Evolutionary conservation across 2,888 invertebrate genomes (phyloP).

Genomic region (Linnaemya tessellans): DNA sequence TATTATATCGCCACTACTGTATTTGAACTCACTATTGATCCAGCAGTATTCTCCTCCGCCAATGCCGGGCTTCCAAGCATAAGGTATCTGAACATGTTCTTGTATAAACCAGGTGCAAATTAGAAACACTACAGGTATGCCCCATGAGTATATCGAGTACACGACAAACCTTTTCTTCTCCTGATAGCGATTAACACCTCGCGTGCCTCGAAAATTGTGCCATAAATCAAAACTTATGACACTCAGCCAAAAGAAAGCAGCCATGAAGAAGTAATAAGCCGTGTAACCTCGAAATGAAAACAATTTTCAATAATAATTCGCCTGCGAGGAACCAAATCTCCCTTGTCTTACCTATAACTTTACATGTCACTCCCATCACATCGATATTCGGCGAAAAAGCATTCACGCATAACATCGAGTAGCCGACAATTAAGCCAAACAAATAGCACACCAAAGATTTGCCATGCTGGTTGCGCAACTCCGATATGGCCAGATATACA

Average conservation of each 20-base stretch:
- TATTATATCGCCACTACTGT: neutral
- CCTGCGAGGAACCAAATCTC: neutral
- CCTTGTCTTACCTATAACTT: constrained; percentile 75
- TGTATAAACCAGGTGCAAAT: constrained; percentile 79
- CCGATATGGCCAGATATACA: constrained; percentile 89
- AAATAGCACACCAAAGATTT: constrained; percentile 91
- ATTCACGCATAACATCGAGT: constrained; percentile 84
- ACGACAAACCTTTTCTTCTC: constrained; percentile 81
- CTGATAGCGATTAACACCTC: constrained; percentile 78
- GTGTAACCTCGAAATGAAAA: constrained; percentile 84
- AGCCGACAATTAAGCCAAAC: constrained; percentile 86
- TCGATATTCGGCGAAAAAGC: constrained; percentile 72
- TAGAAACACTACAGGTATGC: constrained; percentile 78
- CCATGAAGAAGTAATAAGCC: constrained; percentile 90
- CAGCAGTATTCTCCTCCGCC: constrained; percentile 85
- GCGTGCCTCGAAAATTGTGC: constrained; percentile 84
- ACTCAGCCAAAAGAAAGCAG: constrained; percentile 93
- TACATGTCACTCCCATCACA: constrained; percentile 74
- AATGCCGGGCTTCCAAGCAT: constrained; percentile 84
- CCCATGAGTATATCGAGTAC: constrained; percentile 82
- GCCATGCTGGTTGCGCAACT: constrained; percentile 90
- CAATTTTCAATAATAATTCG: neutral
- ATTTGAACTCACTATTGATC: constrained; percentile 84
- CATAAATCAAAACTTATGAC: constrained; percentile 94
- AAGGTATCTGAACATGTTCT: constrained; percentile 75